phyloP scores from a whole-genome alignment of 2,888 invertebrate genomes.

The Microplitis manilae region DNA sequence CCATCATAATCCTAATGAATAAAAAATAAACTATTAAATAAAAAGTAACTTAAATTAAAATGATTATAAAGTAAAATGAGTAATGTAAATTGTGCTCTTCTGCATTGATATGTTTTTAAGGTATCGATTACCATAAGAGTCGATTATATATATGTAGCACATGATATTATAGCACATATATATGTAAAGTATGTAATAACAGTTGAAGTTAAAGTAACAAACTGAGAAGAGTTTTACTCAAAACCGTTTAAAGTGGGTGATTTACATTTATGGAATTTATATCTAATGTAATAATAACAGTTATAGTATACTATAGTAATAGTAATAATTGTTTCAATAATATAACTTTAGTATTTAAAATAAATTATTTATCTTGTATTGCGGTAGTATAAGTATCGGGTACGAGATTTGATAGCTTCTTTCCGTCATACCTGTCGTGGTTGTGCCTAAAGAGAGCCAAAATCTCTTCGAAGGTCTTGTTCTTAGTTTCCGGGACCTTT shows the following conservation, averaged over 20 bases:
- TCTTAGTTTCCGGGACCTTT: conserved; percentile 99
- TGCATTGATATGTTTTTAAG: neutral
- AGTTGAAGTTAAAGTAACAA: neutral
- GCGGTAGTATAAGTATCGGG: conserved; percentile 60
- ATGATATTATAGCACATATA: neutral
- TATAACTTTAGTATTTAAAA: conserved; percentile 2
- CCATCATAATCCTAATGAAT: too few species aligned
- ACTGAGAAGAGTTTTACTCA: neutral
- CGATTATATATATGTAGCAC: neutral
- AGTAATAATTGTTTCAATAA: conserved; percentile 36
- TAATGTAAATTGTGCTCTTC: neutral
- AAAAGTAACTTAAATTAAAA: too few species aligned
- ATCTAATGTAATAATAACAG: neutral
- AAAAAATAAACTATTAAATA: too few species aligned
- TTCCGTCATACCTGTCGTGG: conserved; percentile 84
- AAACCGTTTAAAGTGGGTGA: conserved; percentile 13
- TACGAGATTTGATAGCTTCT: conserved; percentile 58
- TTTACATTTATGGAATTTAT: conserved; percentile 8
- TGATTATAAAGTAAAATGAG: too few species aligned
- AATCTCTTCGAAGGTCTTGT: conserved; percentile 97
- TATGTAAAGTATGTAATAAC: neutral
- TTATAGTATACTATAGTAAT: conserved; percentile 24
- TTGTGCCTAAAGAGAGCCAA: conserved; percentile 92
- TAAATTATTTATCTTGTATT: conserved; percentile 57
- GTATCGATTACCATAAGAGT: neutral